Conservation (phyloP, 2,113 vertebrate species). For the Arothron firmamentum region DNA sequence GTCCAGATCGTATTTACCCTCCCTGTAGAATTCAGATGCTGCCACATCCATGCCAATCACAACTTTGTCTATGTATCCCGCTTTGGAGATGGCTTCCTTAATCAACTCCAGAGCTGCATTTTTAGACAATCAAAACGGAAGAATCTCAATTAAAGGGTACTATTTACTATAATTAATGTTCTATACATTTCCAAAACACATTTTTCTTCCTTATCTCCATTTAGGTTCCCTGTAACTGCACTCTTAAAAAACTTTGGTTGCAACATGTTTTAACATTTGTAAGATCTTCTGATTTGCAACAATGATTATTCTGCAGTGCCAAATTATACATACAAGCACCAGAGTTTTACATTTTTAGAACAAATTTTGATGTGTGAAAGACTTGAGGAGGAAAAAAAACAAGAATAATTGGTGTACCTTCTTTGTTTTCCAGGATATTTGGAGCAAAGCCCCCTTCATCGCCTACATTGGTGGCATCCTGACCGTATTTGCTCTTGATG, state of each 20-base stretch:
- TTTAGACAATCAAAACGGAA: neutral
- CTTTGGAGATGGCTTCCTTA: slow-evolving; percentile 87
- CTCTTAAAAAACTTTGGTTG: too few species aligned
- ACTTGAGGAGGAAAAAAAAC: too few species aligned
- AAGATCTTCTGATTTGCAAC: too few species aligned
- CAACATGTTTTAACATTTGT: too few species aligned
- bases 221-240: too few species aligned
- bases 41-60: slow-evolving; percentile 98
- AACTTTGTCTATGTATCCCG: slow-evolving; percentile 87
- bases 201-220: too few species aligned
- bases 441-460: slow-evolving; percentile 97
- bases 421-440: slow-evolving; percentile 96
- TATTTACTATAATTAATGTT: neutral
- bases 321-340: too few species aligned
- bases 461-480: slow-evolving; percentile 95
- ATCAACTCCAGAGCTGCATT: slow-evolving; percentile 85
- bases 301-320: too few species aligned
- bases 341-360: too few species aligned
- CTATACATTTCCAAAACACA: neutral
- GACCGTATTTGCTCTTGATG: slow-evolving; percentile 96
- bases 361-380: too few species aligned
- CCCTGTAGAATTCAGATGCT: slow-evolving; percentile 88
- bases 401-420: slow-evolving; percentile 73
- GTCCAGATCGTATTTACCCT: slow-evolving; percentile 94
- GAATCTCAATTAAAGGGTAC: neutral